Evolutionary conservation across 2,888 invertebrate genomes (phyloP).

Genomic region (Meganola albula): DNA sequence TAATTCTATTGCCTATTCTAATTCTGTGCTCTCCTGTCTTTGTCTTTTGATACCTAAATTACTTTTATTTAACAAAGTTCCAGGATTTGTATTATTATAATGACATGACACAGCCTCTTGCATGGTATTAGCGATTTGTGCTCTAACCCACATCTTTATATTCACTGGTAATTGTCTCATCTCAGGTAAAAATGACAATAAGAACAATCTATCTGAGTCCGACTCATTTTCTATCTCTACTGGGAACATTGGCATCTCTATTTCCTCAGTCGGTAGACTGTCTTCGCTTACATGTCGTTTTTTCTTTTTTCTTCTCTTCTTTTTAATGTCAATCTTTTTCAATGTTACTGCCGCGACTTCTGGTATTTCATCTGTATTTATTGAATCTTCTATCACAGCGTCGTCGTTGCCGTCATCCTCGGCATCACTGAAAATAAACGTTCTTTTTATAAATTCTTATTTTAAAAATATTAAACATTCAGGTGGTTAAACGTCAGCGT

Average conservation of each 20-base stretch:
- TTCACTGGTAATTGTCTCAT: constrained; percentile 59
- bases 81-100: constrained; percentile 45
- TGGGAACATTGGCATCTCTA: constrained; percentile 55
- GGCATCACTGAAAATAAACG: too few relatives aligned
- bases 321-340: too few relatives aligned
- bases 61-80: constrained; percentile 21
- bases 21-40: constrained; percentile 40
- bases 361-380: constrained; percentile 18
- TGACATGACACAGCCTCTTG: constrained; percentile 62
- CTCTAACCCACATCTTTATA: constrained; percentile 68
- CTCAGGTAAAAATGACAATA: constrained; percentile 64
- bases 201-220: constrained; percentile 58
- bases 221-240: constrained; percentile 45
- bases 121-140: constrained; percentile 66
- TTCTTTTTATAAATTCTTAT: too few relatives aligned
- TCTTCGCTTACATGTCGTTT: constrained; percentile 31
- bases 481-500: too few relatives aligned
- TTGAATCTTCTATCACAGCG: constrained; percentile 11
- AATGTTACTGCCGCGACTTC: constrained; percentile 21
- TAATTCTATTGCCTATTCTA: too few relatives aligned
- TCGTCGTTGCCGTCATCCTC: constrained; percentile 25
- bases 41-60: constrained; percentile 35
- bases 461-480: too few relatives aligned
- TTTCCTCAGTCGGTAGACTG: constrained; percentile 40
- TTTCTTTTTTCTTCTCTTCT: constrained; percentile 28